Evolutionary conservation across 1,140 invertebrate species (phyloP), one percentile per base, ranked within the genome.

Genomic region (Meteorus sp.): DNA sequence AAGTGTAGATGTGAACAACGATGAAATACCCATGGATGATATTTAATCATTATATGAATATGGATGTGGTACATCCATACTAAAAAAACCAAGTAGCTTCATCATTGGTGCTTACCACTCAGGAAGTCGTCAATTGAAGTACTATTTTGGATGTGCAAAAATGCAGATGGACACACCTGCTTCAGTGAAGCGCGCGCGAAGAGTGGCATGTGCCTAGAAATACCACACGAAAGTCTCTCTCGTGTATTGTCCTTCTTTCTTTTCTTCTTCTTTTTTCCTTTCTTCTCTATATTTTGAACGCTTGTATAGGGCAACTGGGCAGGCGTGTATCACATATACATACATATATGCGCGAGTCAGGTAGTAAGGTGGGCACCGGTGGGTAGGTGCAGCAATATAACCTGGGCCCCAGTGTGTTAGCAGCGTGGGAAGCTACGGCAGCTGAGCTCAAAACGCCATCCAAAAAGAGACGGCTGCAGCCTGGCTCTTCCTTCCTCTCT

Each of bases 381-480:
- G 47, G n/a, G 44, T 47, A 47, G 7, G 9, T n/a, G 45, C 45
- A 27, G 27, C 7, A 35, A n/a, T 50, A 50, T 50, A 52, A 31
- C 13, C 44, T 17, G 22, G 11, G 7, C 17, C 5, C n/a, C 22
- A 53, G 54, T 53, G 51, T 60, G 51, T 53, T 64, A 74, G 72
- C 52, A 64, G 62, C 77, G 77, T 79, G 77, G 77, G 77, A 79
- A 79, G 77, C 69, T 77, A 68, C 68, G 76, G 74, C 77, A 78
- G 77, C 77, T 79, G 77, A 78, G 65, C 61, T 63, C 61, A 56
- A 54, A 62, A n/a, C n/a, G n/a, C 47, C 45, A 39, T 37, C 45
- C 35, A n/a, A 47, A 43, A 50, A 50, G 47, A 50, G n/a, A 37
- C 56, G 47, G 56, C 56, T 55, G 52, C 52, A 43, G 22, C 20